Evolutionary conservation across 92 coral and sea anemone species (phyloP), one percentile per base, ranked within the genome.

Genomic region (Epizoanthus illoricatus): DNA sequence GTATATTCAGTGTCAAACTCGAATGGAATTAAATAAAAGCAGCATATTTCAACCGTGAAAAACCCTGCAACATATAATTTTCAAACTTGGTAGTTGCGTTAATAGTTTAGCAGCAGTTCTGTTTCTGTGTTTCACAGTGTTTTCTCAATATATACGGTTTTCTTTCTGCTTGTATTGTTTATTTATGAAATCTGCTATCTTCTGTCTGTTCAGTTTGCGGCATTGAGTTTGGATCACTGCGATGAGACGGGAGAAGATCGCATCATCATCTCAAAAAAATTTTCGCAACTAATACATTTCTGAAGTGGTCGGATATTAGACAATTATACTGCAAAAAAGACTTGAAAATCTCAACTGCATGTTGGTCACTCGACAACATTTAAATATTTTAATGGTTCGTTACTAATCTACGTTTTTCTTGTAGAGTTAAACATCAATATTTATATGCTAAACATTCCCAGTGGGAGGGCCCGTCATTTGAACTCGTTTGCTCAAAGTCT

Each of bases 371-470:
- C 18, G 41, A 19, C 20, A 63, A 42, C 60, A 64, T 7, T 41
- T 41, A 24, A 43, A 63, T 21, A 63, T n/a, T 12, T 45, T 63
- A 61, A 64, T 41, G 61, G 7, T 57, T 7, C 49, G 59, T 42
- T 78, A 19, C 42, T 18, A 47, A 43, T 41, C 82, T 20, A 45
- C 54, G 45, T 9, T 40, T n/a, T 20, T 76, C 59, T 19, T 43
- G 71, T 64, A 41, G 60, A 62, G 70, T 63, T 78, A 63, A 78
- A 64, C 61, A 78, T 78, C 82, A 78, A 78, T 78, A 78, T 78
- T 78, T 78, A 42, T 42, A 78, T 64, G 60, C 82, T 62, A 43
- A 78, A 20, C 69, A 61, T 58, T 5, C 82, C 41, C 82, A 63
- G 82, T n/a, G 60, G 82, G 82, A 19, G 82, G 41, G 82, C 60